A percentile compares a stretch with the other conserved stretches of the same genome.
phyloP scores from a whole-genome alignment of 1,140 invertebrate genomes.

The Laupala kohalensis region DNA sequence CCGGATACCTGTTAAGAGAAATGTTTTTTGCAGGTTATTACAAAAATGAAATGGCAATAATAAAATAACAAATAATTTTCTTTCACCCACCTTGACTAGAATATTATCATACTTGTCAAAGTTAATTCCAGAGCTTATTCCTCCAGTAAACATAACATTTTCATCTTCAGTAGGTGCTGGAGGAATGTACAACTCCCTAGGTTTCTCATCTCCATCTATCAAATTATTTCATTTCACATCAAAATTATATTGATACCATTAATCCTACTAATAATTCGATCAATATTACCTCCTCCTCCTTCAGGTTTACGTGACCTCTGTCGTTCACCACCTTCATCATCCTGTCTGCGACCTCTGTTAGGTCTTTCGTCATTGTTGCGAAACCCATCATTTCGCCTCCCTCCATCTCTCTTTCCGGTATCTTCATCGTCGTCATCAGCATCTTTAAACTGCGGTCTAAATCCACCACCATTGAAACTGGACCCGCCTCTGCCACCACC shows the following conservation, averaged over 20 bases:
- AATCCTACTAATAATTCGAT: background rate
- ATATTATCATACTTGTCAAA: conserved; percentile 79
- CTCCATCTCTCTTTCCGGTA: conserved; percentile 9
- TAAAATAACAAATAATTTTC: background rate
- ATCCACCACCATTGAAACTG: background rate
- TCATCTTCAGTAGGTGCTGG: conserved; percentile 58
- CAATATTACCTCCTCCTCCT: background rate
- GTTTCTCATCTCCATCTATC: background rate
- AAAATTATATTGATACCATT: background rate
- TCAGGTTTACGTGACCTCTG: no score
- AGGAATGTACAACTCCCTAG: conserved; percentile 63
- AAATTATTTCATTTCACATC: background rate
- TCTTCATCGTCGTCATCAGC: background rate
- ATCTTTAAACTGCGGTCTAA: background rate
- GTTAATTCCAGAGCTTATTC: conserved; percentile 69
- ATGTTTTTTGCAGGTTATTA: background rate
- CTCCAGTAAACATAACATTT: conserved; percentile 51
- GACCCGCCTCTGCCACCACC: background rate
- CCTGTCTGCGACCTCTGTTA: background rate
- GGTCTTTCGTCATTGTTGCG: background rate
- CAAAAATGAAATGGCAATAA: background rate
- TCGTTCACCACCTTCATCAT: background rate
- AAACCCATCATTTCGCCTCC: conserved; percentile 2
- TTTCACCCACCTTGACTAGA: conserved; percentile 52
- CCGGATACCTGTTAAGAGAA: conserved; percentile 40